phyloP scores from a whole-genome alignment of 2,113 vertebrate genomes.

The Damaliscus lunatus region DNA sequence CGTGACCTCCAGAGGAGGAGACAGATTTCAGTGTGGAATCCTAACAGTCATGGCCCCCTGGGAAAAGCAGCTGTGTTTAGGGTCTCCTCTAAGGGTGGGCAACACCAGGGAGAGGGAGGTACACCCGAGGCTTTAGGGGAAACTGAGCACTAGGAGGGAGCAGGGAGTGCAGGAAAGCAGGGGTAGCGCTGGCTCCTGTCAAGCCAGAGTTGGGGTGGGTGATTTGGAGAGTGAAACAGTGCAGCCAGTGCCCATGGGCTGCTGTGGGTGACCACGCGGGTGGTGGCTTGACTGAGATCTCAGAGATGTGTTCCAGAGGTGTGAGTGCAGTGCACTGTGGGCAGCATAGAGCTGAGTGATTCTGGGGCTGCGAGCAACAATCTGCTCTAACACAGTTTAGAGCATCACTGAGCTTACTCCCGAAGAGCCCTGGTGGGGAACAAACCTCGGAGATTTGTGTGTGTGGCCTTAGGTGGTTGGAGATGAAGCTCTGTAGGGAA shows the following conservation, averaged over 20 bases:
- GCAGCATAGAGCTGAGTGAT: background rate
- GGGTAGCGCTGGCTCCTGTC: background rate
- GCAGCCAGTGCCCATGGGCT: fast-evolving
- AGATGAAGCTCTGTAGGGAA: background rate
- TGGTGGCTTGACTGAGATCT: background rate
- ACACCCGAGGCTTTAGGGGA: background rate
- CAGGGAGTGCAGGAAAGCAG: background rate
- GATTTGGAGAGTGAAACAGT: background rate
- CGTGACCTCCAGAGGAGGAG: background rate
- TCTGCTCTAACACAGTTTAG: background rate
- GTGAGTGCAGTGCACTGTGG: background rate
- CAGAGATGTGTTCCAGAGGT: background rate
- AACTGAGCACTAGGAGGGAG: background rate
- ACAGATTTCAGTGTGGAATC: background rate
- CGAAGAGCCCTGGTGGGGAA: background rate
- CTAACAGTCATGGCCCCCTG: background rate
- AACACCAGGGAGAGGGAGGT: background rate
- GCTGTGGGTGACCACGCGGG: fast-evolving
- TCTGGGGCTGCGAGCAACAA: background rate
- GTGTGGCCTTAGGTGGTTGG: background rate
- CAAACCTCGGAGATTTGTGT: background rate
- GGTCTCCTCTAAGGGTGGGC: background rate
- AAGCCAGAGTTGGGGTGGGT: background rate
- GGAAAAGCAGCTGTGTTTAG: background rate
- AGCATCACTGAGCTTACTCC: background rate